These are phyloP conservation scores for Trichomalopsis sarcophagae DNA, from an alignment of 1,140 invertebrate species.

Conservation along the genomic window DNA sequence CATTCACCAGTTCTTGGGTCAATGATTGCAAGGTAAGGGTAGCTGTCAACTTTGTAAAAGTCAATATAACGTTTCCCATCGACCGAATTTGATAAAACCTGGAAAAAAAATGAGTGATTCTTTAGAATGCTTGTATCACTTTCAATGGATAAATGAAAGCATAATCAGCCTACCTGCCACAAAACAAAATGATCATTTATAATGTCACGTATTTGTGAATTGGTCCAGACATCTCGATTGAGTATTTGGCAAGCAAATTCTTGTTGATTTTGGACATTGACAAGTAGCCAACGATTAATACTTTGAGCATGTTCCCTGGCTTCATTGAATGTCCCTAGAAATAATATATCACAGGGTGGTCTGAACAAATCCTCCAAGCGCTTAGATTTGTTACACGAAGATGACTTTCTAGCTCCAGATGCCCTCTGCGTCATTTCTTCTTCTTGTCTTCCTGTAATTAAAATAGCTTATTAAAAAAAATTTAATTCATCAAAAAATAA, in stretches of 20 bases:
- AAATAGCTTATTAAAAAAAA: neutral
- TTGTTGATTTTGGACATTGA: slow-evolving; percentile 86
- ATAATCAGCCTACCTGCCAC: slow-evolving; percentile 81
- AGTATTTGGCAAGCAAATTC: slow-evolving; percentile 85
- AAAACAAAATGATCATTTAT: slow-evolving; percentile 85
- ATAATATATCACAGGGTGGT: slow-evolving; percentile 84
- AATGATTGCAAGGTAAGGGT: slow-evolving; percentile 84
- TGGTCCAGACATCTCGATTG: slow-evolving; percentile 88
- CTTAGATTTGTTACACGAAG: slow-evolving; percentile 65
- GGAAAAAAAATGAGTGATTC: slow-evolving; percentile 15
- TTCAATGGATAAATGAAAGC: slow-evolving; percentile 31
- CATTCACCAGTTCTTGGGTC: slow-evolving; percentile 87
- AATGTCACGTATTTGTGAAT: slow-evolving; percentile 79
- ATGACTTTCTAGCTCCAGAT: slow-evolving; percentile 66
- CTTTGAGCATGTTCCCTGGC: slow-evolving; percentile 79
- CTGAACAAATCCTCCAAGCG: slow-evolving; percentile 85
- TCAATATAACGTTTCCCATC: slow-evolving; percentile 83
- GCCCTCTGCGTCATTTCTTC: slow-evolving; percentile 70
- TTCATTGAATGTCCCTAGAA: slow-evolving; percentile 80
- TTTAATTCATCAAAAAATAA: neutral
- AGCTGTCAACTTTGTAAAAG: slow-evolving; percentile 82
- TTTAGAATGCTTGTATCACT: slow-evolving; percentile 21
- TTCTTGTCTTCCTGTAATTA: slow-evolving; percentile 71
- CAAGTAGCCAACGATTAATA: slow-evolving; percentile 83
- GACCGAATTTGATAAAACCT: slow-evolving; percentile 82